These are phyloP conservation scores for Saguinus imperator DNA, from an alignment of 2,113 vertebrate species.

Conservation along the genomic window DNA sequence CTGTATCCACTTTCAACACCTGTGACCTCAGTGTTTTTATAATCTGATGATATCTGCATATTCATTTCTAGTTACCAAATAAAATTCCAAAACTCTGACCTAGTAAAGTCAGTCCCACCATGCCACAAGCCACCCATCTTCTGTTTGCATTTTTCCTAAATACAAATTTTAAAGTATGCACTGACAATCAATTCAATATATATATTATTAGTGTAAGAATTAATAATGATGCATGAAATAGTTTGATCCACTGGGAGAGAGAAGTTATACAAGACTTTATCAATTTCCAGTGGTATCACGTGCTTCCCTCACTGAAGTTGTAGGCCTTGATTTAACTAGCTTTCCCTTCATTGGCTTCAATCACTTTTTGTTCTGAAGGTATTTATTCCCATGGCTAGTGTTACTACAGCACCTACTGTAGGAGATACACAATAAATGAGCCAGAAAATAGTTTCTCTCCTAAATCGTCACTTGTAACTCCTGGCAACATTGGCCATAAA, in stretches of 20 bases:
- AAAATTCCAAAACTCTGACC: background rate
- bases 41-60: background rate
- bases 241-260: background rate
- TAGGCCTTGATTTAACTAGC: background rate
- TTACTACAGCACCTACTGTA: background rate
- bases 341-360: background rate
- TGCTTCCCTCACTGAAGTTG: background rate
- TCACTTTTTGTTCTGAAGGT: background rate
- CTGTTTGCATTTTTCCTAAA: background rate
- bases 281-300: background rate
- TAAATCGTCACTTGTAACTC: constrained; percentile 21
- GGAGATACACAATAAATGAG: background rate
- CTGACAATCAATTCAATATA: background rate
- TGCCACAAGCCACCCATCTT: background rate
- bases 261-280: background rate
- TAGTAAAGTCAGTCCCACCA: background rate
- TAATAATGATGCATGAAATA: background rate
- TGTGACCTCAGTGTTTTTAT: background rate
- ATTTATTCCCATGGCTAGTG: background rate
- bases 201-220: background rate
- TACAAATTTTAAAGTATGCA: background rate
- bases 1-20: background rate
- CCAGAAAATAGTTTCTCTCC: background rate
- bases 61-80: background rate
- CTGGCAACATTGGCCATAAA: background rate